Base-by-base conservation (phyloP, 2,888 invertebrate genomes). In the Drosophila sordidula region DNA sequence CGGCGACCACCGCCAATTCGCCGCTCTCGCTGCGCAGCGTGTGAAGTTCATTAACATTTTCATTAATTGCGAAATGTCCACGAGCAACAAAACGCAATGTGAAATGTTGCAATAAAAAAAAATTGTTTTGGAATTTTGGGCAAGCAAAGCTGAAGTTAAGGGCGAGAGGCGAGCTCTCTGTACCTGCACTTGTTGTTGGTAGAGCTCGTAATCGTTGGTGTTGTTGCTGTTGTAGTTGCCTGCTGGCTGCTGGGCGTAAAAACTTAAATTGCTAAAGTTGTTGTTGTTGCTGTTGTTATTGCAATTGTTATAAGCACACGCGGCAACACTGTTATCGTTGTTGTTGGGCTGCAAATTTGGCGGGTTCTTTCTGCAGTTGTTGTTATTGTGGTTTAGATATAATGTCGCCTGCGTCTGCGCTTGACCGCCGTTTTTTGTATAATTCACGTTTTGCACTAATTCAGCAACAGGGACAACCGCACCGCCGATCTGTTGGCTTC, bases 131-230 rank as follows among this genome's bases (percentile, higher is more conserved):
- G 44, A 44, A 44, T 44, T 54, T 14, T 49, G 3, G 34, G 34
- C 22, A 47, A 42, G 51, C 49, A 46, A 61, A 66, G 54, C 67
- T 67, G 29, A 56, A 57, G 45, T 68, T 51, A 58, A 67, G 54
- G 38, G 38, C 42, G 42, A 50, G 26, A 41, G 44, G 32, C 55
- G 64, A 71, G 75, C 76, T 29, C 1, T 29, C 9, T 29, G 74
- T 70, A 89, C 73, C 89, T 91, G 90, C 91, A 91, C 90, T 91
- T 91, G 91, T 91, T 91, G 91, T 90, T 90, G 90, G 90, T 90
- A 81, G 74, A 81, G 63, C 59, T 81, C 70, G 54, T 44, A 38
- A 64, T 50, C 62, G 76, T 58, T 66, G n/a, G n/a, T n/a, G 61
- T 42, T 57, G 75, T 56, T 50, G 65, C n/a, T 50, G 36, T 42